phyloP scores from a whole-genome alignment of 1,140 invertebrate species.

The Anthonomus grandis region DNA sequence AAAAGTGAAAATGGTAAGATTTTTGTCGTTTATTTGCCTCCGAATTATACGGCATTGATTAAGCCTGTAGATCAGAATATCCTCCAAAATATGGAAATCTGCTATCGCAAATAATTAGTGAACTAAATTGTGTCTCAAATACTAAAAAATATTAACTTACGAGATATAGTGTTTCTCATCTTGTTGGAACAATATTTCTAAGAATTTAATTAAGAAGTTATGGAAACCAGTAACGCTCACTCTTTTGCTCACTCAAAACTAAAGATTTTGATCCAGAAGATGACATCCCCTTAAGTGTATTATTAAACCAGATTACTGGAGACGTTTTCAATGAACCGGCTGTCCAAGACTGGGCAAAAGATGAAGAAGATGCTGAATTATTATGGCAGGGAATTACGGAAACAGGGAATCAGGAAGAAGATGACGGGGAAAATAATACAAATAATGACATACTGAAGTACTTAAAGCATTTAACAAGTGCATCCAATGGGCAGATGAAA shows the following conservation, averaged over 20 bases:
- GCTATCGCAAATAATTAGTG: not conserved
- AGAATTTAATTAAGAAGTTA: not conserved
- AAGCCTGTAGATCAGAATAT: not conserved
- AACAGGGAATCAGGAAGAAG: not conserved
- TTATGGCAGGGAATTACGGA: not conserved
- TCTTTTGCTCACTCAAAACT: not conserved
- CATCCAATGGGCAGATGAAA: not conserved
- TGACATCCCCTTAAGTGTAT: too few species aligned
- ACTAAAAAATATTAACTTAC: not conserved
- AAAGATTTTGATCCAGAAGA: too few species aligned
- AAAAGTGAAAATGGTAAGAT: not conserved
- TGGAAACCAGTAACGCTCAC: not conserved
- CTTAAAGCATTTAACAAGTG: not conserved
- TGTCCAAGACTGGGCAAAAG: not conserved
- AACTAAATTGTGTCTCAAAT: not conserved
- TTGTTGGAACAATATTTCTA: not conserved
- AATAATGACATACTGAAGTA: not conserved
- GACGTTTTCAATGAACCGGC: not conserved
- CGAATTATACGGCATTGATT: too few species aligned
- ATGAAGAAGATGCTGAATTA: not conserved
- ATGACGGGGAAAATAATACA: not conserved
- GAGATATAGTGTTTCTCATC: not conserved
- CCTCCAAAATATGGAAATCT: not conserved
- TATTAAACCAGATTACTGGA: not conserved
- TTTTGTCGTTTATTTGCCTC: not conserved